Evolutionary conservation across 2,797 vertebrate species (phyloP), one percentile per base, ranked within the genome.

Genomic region (Falco peregrinus): DNA sequence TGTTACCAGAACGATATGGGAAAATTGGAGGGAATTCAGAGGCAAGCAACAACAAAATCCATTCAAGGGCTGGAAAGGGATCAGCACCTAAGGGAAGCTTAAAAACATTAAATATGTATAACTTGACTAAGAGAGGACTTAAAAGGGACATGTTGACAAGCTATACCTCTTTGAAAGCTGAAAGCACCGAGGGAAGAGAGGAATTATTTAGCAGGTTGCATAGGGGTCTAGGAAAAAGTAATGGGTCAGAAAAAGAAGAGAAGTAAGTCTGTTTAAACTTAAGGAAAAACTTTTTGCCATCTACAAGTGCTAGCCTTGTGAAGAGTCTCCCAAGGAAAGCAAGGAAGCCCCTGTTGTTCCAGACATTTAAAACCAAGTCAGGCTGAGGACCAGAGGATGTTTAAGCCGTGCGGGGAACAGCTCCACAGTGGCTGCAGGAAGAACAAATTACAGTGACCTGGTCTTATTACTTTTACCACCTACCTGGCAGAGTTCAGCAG

Each of bases 81-180:
- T 82, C 90, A 89, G 87, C 84, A 93, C 92, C 96, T 95, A 86
- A 96, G 83, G 90, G 73, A 96, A 95, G 83, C 92, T 96, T 97
- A 95, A 93, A 92, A 96, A 89, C 64, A 88, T 97, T 96, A 96
- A 95, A 94, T 94, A 96, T 97, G 95, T 92, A 95, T 96, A 93
- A 89, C 87, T 91, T 93, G 84, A 92, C 75, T 92, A 96, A 93
- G 86, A 85, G 96, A 96, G 84, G 90, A 91, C 89, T 88, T 97
- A 91, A 96, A 96, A 94, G 91, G 45, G 92, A 95, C 61, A 84
- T 91, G 90, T 85, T 96, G 91, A 95, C 91, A 97, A 94, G 95
- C 80, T 93, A 85, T 93, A 96, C 86, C 77, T 95, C 90, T 95
- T 95, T 96, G 86, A 93, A 96, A 96, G 83, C 93, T 87, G 74